These are phyloP conservation scores for Columbina picui DNA, from an alignment of 2,113 vertebrate genomes.

Conservation along the genomic window DNA sequence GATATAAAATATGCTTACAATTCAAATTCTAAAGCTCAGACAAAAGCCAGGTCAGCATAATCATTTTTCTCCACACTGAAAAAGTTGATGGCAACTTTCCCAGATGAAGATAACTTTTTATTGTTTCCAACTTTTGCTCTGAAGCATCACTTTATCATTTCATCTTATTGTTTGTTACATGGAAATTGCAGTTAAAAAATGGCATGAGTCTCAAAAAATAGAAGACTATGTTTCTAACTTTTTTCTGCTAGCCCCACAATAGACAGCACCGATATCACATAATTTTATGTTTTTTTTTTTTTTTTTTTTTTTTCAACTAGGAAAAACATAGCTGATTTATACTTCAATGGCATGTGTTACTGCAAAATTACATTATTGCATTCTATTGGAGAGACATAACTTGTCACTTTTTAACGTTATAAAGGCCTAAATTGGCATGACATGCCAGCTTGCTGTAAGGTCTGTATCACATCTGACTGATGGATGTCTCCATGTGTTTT, in stretches of 20 bases:
- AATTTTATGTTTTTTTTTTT: background rate
- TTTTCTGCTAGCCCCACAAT: background rate
- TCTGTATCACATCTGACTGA: background rate
- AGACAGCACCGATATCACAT: background rate
- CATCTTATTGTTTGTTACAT: background rate
- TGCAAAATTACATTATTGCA: background rate
- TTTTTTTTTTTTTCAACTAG: conserved; percentile 8
- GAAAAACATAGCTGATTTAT: background rate
- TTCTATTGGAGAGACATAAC: background rate
- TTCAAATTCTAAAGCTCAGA: background rate
- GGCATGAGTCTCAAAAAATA: background rate
- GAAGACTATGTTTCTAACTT: background rate
- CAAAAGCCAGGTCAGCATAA: background rate
- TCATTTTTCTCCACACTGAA: background rate
- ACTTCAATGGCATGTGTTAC: background rate
- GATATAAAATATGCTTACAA: background rate
- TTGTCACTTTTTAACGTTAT: background rate
- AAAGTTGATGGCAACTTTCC: background rate
- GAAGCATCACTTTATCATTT: background rate
- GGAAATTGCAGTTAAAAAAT: conserved; percentile 17
- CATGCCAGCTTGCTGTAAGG: background rate
- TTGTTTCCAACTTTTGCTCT: conserved; percentile 1
- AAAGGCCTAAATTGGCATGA: background rate
- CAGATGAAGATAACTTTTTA: conserved; percentile 10
- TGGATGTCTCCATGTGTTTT: background rate